Percentiles rank a stretch among this genome's conserved stretches.
Conservation (phyloP, 2,113 vertebrate genomes). For the Cyanocitta stelleri region DNA sequence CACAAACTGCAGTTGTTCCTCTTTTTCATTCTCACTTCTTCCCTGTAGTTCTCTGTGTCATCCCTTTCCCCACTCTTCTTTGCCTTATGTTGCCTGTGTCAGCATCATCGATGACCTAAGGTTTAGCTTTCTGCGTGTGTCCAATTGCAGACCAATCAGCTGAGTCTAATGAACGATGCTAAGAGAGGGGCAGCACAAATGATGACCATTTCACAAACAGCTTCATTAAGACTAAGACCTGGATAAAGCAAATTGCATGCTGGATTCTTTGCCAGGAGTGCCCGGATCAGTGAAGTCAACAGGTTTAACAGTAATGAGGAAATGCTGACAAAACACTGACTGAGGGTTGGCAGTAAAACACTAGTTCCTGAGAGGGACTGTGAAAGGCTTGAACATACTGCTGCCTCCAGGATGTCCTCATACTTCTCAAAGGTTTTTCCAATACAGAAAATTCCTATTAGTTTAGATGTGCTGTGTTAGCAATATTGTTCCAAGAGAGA, state of each 20-base stretch:
- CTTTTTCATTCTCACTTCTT: not conserved
- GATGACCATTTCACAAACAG: not conserved
- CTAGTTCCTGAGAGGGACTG: not conserved
- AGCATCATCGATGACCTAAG: rapidly evolving
- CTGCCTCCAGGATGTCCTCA: not conserved
- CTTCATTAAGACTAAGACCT: not conserved
- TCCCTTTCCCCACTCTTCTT: not conserved
- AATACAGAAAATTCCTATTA: not conserved
- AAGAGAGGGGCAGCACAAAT: not conserved
- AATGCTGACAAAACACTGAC: not conserved
- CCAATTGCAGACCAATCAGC: not conserved
- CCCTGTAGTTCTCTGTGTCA: not conserved
- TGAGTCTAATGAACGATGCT: not conserved
- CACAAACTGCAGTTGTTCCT: not conserved
- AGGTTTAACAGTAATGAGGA: not conserved
- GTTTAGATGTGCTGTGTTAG: not conserved
- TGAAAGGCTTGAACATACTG: not conserved
- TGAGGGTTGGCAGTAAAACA: not conserved
- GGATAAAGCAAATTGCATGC: not conserved
- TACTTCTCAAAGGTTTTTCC: not conserved
- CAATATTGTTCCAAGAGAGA: not conserved
- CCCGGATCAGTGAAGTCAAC: not conserved
- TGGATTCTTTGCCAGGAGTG: not conserved
- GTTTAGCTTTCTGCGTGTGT: not conserved
- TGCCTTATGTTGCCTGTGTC: not conserved